Conservation (phyloP, 2,797 vertebrate species). For the Gobio occitaniae region DNA sequence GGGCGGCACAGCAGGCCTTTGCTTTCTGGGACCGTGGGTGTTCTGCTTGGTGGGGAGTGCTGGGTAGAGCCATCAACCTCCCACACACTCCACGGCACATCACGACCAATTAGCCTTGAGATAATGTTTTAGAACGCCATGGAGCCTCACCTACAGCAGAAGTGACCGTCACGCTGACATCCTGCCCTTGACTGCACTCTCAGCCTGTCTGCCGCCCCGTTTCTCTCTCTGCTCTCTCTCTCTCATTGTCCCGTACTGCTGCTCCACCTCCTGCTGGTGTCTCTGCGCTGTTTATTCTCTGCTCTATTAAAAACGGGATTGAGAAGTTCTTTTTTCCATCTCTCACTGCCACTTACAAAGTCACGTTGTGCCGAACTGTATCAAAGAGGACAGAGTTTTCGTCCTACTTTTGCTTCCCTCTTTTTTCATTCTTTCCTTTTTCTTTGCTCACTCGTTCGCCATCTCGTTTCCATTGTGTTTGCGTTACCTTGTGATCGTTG, state of each 20-base stretch:
- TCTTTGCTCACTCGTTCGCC: constrained; percentile 52
- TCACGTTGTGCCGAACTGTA: constrained; percentile 63
- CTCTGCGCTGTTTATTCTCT: constrained; percentile 55
- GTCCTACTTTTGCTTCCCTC: constrained; percentile 71
- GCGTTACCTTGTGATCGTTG: constrained; percentile 38
- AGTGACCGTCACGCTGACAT: constrained; percentile 46
- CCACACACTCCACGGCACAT: constrained; percentile 41
- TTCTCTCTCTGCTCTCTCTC: constrained; percentile 19
- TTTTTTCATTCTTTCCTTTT: constrained; percentile 25
- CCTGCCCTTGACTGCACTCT: constrained; percentile 44
- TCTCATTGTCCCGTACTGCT: neutral
- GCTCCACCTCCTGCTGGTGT: constrained; percentile 30
- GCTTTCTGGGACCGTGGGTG: constrained; percentile 38
- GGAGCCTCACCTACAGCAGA: constrained; percentile 43
- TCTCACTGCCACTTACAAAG: constrained; percentile 46
- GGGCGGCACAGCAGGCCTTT: constrained; percentile 41
- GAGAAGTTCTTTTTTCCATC: constrained; percentile 50
- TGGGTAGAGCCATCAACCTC: constrained; percentile 52
- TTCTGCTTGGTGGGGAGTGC: constrained; percentile 15
- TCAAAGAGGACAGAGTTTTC: constrained; percentile 73
- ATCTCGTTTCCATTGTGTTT: constrained; percentile 48
- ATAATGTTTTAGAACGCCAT: constrained; percentile 52
- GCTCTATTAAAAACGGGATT: constrained; percentile 60
- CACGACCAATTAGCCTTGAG: constrained; percentile 57
- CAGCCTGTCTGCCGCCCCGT: neutral